A percentile compares a stretch with the other conserved stretches of the same genome.
These are phyloP conservation scores for Stichopus chloronotus DNA, from an alignment of 35 echinoderm and acorn worm genomes.

Conservation along the genomic window DNA sequence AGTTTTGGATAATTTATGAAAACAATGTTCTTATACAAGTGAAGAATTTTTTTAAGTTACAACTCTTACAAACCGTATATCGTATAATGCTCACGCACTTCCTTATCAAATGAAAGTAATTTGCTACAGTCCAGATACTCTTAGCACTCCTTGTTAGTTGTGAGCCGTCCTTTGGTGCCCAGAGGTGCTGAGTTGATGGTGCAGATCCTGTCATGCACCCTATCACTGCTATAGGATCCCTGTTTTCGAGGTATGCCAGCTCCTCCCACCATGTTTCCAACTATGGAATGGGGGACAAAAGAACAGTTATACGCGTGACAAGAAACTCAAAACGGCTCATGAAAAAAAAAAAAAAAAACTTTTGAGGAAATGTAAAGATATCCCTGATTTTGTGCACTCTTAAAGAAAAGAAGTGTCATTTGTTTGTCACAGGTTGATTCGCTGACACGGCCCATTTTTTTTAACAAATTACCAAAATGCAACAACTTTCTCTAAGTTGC, in stretches of 20 bases:
- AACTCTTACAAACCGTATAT: not conserved
- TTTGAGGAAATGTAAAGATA: too few relatives aligned
- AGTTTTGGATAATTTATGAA: too few relatives aligned
- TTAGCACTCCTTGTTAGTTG: slow-evolving; percentile 33
- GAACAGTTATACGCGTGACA: too few relatives aligned
- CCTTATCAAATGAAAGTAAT: slow-evolving; percentile 34
- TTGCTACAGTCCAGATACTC: slow-evolving; percentile 28
- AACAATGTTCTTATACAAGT: too few relatives aligned
- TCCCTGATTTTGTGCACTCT: too few relatives aligned
- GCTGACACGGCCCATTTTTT: too few relatives aligned
- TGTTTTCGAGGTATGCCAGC: not conserved
- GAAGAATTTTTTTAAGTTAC: not conserved
- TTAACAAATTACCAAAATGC: too few relatives aligned
- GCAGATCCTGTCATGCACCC: not conserved
- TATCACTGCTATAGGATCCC: slow-evolving; percentile 17
- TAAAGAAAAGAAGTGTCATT: too few relatives aligned
- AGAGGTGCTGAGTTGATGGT: slow-evolving; percentile 26
- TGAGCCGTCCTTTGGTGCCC: slow-evolving; percentile 31
- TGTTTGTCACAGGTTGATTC: too few relatives aligned
- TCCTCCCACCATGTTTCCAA: slow-evolving; percentile 40
- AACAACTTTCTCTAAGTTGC: too few relatives aligned
- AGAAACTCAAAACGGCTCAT: too few relatives aligned
- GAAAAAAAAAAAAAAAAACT: too few relatives aligned
- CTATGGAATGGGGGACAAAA: not conserved
- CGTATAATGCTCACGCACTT: slow-evolving; percentile 3